Evolutionary conservation across 2,113 vertebrate genomes (phyloP).

Genomic region (Turnix velox): DNA sequence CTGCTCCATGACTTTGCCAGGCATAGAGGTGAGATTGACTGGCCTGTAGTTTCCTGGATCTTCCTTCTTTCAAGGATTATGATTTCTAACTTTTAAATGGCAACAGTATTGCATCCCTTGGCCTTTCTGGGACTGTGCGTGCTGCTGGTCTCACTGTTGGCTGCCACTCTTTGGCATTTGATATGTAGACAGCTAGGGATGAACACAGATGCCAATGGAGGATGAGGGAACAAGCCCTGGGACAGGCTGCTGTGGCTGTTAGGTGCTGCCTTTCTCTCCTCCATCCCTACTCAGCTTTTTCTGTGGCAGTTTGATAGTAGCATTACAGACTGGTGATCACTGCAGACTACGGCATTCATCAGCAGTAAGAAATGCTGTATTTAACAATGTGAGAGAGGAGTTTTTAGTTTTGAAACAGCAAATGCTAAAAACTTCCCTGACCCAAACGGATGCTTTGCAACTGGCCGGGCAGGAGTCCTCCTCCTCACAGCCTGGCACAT

Average conservation of each 20-base stretch:
- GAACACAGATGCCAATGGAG: background rate
- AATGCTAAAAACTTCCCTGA: background rate
- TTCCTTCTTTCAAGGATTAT: no score
- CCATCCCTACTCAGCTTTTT: background rate
- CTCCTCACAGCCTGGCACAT: background rate
- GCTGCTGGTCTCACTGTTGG: background rate
- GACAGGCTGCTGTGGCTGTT: background rate
- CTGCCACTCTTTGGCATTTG: background rate
- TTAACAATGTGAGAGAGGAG: rapidly evolving
- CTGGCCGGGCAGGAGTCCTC: background rate
- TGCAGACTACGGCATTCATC: background rate
- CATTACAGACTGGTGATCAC: background rate
- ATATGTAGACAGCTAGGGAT: background rate
- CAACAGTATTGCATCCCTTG: background rate
- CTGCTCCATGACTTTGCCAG: no score
- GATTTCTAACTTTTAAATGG: background rate
- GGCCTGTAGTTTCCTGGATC: no score
- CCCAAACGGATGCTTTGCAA: background rate
- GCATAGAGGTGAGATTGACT: no score
- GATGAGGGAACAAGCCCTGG: background rate
- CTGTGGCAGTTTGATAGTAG: background rate
- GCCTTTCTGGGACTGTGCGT: background rate
- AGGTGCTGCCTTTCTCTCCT: background rate
- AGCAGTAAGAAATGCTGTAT: background rate
- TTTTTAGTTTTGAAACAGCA: background rate